These are phyloP conservation scores for Cheilosia urbana DNA, from an alignment of 2,888 invertebrate species.

Conservation along the genomic window DNA sequence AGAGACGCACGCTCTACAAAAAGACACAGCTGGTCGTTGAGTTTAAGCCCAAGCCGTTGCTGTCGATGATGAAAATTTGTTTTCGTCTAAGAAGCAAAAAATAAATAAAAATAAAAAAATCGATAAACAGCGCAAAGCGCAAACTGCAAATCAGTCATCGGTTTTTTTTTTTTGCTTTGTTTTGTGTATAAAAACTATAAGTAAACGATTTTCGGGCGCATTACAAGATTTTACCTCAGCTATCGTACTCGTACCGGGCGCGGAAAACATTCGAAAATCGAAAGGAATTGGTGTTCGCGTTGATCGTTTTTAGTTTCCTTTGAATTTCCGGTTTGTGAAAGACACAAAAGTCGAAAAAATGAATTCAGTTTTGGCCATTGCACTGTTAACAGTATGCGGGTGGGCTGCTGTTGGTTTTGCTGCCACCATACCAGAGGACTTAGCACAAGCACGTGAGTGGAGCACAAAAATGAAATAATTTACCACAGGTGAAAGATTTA, in stretches of 20 bases:
- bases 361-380: slow-evolving; percentile 46
- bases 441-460: slow-evolving; percentile 64
- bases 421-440: slow-evolving; percentile 61
- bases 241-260: slow-evolving; percentile 41
- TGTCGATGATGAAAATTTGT: slow-evolving; percentile 45
- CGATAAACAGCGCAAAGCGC: slow-evolving; percentile 48
- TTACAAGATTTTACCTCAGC: slow-evolving; percentile 82
- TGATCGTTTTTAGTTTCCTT: slow-evolving; percentile 16
- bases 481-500: slow-evolving; percentile 49
- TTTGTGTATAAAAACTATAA: slow-evolving; percentile 81
- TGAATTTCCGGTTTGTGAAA: slow-evolving; percentile 61
- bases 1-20: neutral
- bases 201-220: slow-evolving; percentile 82
- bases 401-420: slow-evolving; percentile 53
- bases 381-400: slow-evolving; percentile 58
- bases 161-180: too few relatives aligned
- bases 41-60: neutral
- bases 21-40: slow-evolving; percentile 8
- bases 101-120: slow-evolving; percentile 26
- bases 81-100: slow-evolving; percentile 1
- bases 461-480: slow-evolving; percentile 23
- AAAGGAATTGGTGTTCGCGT: slow-evolving; percentile 63
- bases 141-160: neutral
- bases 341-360: slow-evolving; percentile 32
- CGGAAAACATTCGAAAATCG: slow-evolving; percentile 60